phyloP scores from a whole-genome alignment of 1,140 invertebrate species.

The Camponotus pennsylvanicus region DNA sequence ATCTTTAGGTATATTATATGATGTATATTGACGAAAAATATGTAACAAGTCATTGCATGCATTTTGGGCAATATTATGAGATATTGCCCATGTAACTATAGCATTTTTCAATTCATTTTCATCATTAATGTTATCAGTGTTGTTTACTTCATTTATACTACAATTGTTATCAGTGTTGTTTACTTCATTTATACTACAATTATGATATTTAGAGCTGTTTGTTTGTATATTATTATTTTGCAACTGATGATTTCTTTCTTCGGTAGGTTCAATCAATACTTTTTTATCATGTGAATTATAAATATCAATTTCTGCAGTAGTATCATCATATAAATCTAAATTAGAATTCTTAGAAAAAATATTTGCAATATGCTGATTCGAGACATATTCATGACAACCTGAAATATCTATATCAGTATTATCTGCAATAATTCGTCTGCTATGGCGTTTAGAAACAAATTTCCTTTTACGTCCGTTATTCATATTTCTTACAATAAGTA shows the following conservation, averaged over 20 bases:
- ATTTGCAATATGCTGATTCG: not conserved
- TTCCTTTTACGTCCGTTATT: not conserved
- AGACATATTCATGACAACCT: not conserved
- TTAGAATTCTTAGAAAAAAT: slow-evolving; percentile 1
- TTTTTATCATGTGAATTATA: not conserved
- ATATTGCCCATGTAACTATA: too few species aligned
- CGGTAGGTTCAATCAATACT: not conserved
- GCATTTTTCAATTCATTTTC: too few species aligned
- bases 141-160: not conserved
- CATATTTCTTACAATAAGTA: too few species aligned
- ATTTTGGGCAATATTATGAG: too few species aligned
- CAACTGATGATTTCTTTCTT: not conserved
- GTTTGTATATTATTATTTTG: not conserved
- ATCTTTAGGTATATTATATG: too few species aligned
- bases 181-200: not conserved
- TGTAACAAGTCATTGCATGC: too few species aligned
- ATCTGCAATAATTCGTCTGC: slow-evolving; percentile 14
- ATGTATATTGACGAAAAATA: too few species aligned
- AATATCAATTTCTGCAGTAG: not conserved
- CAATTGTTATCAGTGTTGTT: too few species aligned
- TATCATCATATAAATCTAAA: not conserved
- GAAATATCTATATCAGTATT: not conserved
- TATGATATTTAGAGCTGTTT: too few species aligned
- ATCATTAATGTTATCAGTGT: too few species aligned
- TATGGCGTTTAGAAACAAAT: not conserved